These are phyloP conservation scores for Pogonomyrmex californicus DNA, from an alignment of 1,140 invertebrate genomes.

Conservation along the genomic window DNA sequence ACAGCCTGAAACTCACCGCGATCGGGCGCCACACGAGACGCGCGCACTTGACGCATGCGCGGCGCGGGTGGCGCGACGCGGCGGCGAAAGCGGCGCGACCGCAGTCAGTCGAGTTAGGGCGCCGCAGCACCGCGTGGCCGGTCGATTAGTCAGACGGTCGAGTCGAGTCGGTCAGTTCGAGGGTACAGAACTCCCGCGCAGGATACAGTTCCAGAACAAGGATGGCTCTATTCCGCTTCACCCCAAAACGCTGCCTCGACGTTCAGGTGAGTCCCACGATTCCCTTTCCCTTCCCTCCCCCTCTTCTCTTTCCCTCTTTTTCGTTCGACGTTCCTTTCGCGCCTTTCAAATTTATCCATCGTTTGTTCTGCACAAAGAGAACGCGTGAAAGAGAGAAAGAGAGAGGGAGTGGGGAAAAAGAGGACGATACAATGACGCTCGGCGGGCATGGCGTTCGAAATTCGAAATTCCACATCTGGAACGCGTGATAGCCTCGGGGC, in stretches of 20 bases:
- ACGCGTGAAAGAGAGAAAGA: too few relatives aligned
- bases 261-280: slow-evolving; percentile 77
- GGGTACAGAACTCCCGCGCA: slow-evolving; percentile 47
- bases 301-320: not conserved
- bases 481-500: too few relatives aligned
- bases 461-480: slow-evolving; percentile 41
- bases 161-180: slow-evolving; percentile 41
- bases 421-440: too few relatives aligned
- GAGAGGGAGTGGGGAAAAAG: too few relatives aligned
- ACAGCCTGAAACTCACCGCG: not conserved
- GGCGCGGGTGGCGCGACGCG: slow-evolving; percentile 24
- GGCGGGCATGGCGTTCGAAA: slow-evolving; percentile 28
- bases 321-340: not conserved
- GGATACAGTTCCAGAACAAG: slow-evolving; percentile 48
- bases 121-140: slow-evolving; percentile 81
- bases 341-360: slow-evolving; percentile 16
- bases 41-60: not conserved
- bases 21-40: not conserved
- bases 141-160: slow-evolving; percentile 73
- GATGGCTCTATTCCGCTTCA: slow-evolving; percentile 86
- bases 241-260: slow-evolving; percentile 81
- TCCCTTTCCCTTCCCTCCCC: not conserved
- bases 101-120: slow-evolving; percentile 79
- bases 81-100: slow-evolving; percentile 49
- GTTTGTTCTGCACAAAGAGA: slow-evolving; percentile 16